phyloP scores from a whole-genome alignment of 1,140 invertebrate genomes.

The Drosophila bocqueti region DNA sequence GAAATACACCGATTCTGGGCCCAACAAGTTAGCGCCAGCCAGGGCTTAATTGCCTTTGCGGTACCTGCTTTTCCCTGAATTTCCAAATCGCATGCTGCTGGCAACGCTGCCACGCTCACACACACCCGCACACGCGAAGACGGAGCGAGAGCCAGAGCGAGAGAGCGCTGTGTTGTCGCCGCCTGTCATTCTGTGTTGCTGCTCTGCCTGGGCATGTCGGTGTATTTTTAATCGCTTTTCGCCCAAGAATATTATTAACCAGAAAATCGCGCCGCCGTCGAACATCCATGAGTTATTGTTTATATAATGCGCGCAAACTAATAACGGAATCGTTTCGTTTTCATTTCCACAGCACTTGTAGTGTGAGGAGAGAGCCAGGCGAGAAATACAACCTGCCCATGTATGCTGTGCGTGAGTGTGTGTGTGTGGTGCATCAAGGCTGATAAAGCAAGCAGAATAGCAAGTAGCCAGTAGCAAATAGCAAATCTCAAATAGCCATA shows the following conservation, averaged over 20 bases:
- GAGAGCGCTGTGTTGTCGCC: constrained; percentile 53
- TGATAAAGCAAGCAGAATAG: constrained; percentile 48
- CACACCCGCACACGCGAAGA: constrained; percentile 15
- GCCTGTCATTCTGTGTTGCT: constrained; percentile 71
- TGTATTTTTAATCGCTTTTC: constrained; percentile 76
- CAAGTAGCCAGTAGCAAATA: constrained; percentile 42
- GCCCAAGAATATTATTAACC: constrained; percentile 46
- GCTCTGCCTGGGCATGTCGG: constrained; percentile 68
- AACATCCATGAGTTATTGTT: constrained; percentile 72
- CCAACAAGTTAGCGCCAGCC: constrained; percentile 1
- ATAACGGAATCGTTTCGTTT: constrained; percentile 34
- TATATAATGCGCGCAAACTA: constrained; percentile 66
- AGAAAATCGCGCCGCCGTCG: constrained; percentile 50
- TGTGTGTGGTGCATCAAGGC: constrained; percentile 57
- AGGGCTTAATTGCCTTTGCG: constrained; percentile 28
- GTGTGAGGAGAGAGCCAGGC: constrained; percentile 22
- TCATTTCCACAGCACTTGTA: constrained; percentile 26
- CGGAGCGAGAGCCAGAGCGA: constrained; percentile 27
- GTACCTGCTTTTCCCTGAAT: constrained; percentile 40
- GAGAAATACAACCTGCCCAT: constrained; percentile 38
- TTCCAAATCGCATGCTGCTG: constrained; percentile 36
- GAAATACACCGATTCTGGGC: not conserved
- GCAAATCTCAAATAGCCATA: constrained; percentile 34
- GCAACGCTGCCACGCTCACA: constrained; percentile 44
- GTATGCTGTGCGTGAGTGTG: constrained; percentile 40